Base-by-base conservation (phyloP, 2,888 invertebrate species). In the Meloe dianella region DNA sequence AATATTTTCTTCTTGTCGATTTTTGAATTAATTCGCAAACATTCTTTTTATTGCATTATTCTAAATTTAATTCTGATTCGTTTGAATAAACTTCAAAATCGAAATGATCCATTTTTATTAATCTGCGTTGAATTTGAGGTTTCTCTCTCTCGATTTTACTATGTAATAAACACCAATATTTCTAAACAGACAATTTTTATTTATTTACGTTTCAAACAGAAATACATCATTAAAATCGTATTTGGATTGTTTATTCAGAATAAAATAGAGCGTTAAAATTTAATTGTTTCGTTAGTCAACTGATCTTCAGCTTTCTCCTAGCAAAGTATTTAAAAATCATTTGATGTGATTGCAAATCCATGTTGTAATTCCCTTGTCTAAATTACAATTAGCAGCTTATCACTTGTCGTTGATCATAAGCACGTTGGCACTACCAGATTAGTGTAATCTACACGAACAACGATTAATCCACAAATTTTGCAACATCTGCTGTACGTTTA, bases 391-490 rank as follows among this genome's bases (percentile, higher is more conserved):
- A 17, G 10, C 12, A 41, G 17, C n/a, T 41, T 41, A 41, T 41
- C 41, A 17, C 7, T n/a, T 41, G 17, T n/a, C n/a, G 17, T n/a
- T 17, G 17, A 41, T 41, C 41, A 17, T 41, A 5, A 17, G 17
- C 41, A 41, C 41, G 41, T 41, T 41, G 17, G 41, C 41, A 41
- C 41, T 41, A 41, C 64, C 70, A 69, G 66, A 71, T 71, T 71
- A 67, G 61, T 64, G 67, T 71, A 70, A 73, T 74, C 69, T 71
- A 68, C 69, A 67, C 68, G 68, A 73, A 74, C 70, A 70, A 51
- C 70, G 65, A 74, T 74, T 74, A 71, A 71, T 74, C 30, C 38
- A 3, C 27, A 67, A 64, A 66, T 65, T n/a, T 58, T 61, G 60
- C 47, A 60, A 58, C 69, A 69, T 60, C 66, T 67, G 69, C 47